phyloP scores from a whole-genome alignment of 2,113 vertebrate genomes.

The Anolis sagrei region DNA sequence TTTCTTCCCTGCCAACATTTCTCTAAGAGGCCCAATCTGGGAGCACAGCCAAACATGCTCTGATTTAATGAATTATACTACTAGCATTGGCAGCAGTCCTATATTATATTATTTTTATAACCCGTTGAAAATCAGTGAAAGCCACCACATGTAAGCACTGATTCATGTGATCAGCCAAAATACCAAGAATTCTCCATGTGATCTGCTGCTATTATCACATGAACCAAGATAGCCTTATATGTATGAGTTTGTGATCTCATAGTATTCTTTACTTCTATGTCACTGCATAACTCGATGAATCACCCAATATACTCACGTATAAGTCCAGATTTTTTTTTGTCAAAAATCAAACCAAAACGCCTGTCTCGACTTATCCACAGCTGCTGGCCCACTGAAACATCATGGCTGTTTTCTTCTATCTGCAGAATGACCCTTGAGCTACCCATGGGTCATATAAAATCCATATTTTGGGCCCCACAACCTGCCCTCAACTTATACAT shows the following conservation, averaged over 20 bases:
- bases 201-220: not conserved
- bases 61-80: conserved; percentile 25
- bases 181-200: not conserved
- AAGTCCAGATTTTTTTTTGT: too few species aligned
- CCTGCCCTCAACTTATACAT: too few species aligned
- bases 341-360: too few species aligned
- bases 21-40: not conserved
- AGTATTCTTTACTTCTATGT: not conserved
- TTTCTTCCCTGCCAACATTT: not conserved
- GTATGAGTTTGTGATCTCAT: not conserved
- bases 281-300: not conserved
- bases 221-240: not conserved
- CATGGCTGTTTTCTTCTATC: too few species aligned
- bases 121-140: conserved; percentile 15
- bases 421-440: too few species aligned
- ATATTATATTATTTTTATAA: conserved; percentile 23
- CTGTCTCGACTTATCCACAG: too few species aligned
- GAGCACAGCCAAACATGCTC: not conserved
- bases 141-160: conserved; percentile 7
- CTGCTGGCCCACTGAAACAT: too few species aligned
- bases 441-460: too few species aligned
- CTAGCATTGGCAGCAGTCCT: conserved; percentile 3
- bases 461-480: too few species aligned
- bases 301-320: not conserved
- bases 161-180: conserved; percentile 12